Evolutionary conservation across 1,140 invertebrate species (phyloP).

Genomic region (Thaumetopoea pityocampa): DNA sequence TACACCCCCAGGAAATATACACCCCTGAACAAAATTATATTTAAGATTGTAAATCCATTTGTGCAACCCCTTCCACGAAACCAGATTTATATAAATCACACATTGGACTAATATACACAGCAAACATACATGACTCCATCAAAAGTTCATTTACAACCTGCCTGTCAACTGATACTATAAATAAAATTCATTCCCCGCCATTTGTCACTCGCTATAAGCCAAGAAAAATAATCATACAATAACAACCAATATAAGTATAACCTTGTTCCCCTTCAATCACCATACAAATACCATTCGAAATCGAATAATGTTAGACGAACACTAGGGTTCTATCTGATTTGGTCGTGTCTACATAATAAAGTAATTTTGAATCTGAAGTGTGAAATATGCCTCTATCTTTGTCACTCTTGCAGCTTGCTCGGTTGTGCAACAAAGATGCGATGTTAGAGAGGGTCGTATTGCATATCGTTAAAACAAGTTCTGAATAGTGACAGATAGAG

Average conservation of each 20-base stretch:
- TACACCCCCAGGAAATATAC: too few species aligned
- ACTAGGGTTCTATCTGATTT: conserved; percentile 24
- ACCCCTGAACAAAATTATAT: too few species aligned
- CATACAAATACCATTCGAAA: conserved; percentile 3
- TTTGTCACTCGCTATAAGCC: conserved; percentile 41
- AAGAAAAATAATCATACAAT: conserved; percentile 41
- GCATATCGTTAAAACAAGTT: conserved; percentile 60
- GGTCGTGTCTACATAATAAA: conserved; percentile 26
- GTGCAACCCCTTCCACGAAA: conserved; percentile 3
- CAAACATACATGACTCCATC: conserved; percentile 33
- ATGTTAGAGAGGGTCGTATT: conserved; percentile 46
- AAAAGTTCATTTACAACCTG: conserved; percentile 48
- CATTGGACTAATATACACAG: conserved; percentile 7
- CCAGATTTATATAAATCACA: conserved; percentile 40
- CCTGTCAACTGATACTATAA: conserved; percentile 46
- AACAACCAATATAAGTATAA: conserved; percentile 22
- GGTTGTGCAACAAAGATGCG: conserved; percentile 26
- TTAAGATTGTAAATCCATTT: not conserved
- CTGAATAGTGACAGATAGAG: conserved; percentile 28
- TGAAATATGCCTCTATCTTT: conserved; percentile 25
- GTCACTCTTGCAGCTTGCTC: conserved; percentile 16
- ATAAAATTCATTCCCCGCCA: conserved; percentile 46
- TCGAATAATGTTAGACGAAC: conserved; percentile 1
- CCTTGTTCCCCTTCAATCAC: conserved; percentile 8
- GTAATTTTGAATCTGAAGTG: conserved; percentile 31